A percentile compares a stretch with the other conserved stretches of the same genome.
Conservation (phyloP, 2,888 invertebrate genomes). For the Leucophenga montana region DNA sequence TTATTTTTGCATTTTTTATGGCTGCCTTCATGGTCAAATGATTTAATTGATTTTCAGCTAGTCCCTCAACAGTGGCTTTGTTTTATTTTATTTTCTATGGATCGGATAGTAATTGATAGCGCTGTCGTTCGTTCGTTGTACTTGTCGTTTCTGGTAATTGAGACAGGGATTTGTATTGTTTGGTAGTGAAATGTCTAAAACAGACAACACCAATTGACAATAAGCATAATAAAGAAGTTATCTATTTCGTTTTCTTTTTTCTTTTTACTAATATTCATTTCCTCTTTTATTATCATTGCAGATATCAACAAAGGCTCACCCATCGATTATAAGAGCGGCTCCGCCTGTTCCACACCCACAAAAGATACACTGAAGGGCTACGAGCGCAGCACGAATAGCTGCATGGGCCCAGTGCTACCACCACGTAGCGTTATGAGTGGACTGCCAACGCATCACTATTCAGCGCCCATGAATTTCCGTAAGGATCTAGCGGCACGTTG, state of each 20-base stretch:
- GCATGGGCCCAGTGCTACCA: conserved; percentile 83
- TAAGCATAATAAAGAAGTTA: conserved; percentile 6
- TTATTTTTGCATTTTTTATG: conserved; percentile 34
- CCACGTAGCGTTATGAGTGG: conserved; percentile 76
- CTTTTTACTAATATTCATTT: conserved; percentile 35
- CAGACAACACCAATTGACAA: conserved; percentile 4
- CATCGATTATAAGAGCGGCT: conserved; percentile 89
- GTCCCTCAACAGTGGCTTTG: background rate
- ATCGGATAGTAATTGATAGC: conserved; percentile 16
- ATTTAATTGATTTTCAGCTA: conserved; percentile 48
- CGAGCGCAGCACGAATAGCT: conserved; percentile 77
- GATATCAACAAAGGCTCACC: conserved; percentile 91
- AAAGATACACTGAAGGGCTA: conserved; percentile 78
- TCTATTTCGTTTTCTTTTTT: conserved; percentile 17
- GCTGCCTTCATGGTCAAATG: conserved; percentile 34
- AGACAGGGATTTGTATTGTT: conserved; percentile 19
- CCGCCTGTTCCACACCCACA: conserved; percentile 90
- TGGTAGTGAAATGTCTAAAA: background rate
- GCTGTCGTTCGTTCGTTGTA: background rate
- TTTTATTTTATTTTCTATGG: background rate
- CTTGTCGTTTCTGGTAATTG: conserved; percentile 8
- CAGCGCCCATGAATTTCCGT: conserved; percentile 88
- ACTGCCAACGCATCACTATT: conserved; percentile 82
- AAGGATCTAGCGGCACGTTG: conserved; percentile 90
- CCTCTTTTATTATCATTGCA: conserved; percentile 72